Base-by-base conservation (phyloP, 2,888 invertebrate genomes). In the Lypha dubia region DNA sequence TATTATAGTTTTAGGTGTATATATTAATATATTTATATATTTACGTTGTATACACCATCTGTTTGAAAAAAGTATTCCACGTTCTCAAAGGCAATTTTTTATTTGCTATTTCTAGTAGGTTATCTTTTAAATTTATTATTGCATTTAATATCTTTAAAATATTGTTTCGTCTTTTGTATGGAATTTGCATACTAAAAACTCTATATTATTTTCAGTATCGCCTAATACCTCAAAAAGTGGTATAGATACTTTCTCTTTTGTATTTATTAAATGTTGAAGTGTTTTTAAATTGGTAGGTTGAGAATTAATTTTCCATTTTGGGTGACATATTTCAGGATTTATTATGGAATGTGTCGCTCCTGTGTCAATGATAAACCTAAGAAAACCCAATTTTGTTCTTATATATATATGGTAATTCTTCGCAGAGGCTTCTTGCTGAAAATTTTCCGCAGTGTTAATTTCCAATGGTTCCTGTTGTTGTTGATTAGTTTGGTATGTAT, bases 391-490 rank as follows among this genome's bases (percentile, higher is more conserved):
- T 70, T 70, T 68, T 11, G 58, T 24, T 44, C 60, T 44, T 24
- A 60, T 46, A 1, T 71, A 71, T 71, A 71, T 60, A 20, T 11
- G 58, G 58, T 46, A 71, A 9, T 71, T 60, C 3, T 22, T 41
- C 41, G 6, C 24, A 1, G 68, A 68, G 68, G 53, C 68, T 38
- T 1, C 0, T 1, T 13, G 20, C 3, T 13, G 32, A 58, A 60
- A 73, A 60, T 73, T 46, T 73, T 62, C 60, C 6, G 1, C 35
- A 3, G 0, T 41, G 15, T 53, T 70, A 0, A 70, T 20, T 4
- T 73, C 35, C 49, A 49, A 62, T 2, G 32, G 60, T 41, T 68
- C 70, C 4, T 8, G 28, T 9, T 1, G 5, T 62, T 11, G 38
- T 35, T 65, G 44, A 2, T 0, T 46, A 0, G 0, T 44, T 24